Conservation (phyloP, 2,113 vertebrate genomes). For the Phyllostomus discolor region DNA sequence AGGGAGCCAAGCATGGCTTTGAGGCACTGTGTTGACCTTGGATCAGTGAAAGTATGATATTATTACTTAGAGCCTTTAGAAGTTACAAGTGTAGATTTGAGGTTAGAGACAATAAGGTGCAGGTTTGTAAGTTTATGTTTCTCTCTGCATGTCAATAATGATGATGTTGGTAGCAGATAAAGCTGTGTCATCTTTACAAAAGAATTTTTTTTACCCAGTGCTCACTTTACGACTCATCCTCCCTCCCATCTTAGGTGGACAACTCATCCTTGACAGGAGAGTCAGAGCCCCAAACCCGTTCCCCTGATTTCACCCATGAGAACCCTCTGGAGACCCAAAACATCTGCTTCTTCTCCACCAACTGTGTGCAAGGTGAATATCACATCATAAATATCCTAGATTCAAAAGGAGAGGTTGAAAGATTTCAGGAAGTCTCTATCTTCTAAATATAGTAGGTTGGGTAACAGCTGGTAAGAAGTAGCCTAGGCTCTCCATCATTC, state of each 20-base stretch:
- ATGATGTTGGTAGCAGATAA: not conserved
- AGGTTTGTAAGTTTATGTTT: not conserved
- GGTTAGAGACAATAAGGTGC: not conserved
- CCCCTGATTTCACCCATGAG: conserved; percentile 88
- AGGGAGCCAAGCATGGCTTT: not conserved
- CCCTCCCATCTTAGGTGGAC: conserved; percentile 84
- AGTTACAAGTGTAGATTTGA: not conserved
- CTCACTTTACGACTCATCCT: not conserved
- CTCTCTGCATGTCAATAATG: not conserved
- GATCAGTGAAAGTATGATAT: conserved; percentile 76
- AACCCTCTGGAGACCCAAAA: conserved; percentile 94
- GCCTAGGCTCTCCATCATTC: not conserved
- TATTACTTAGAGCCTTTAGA: conserved; percentile 69
- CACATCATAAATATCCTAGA: not conserved
- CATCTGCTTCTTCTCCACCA: conserved; percentile 95
- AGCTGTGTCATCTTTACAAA: not conserved
- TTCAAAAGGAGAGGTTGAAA: not conserved
- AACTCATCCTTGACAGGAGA: conserved; percentile 94
- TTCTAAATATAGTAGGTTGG: not conserved
- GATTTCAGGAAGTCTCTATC: not conserved
- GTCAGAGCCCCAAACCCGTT: conserved; percentile 91
- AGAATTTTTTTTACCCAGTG: not conserved
- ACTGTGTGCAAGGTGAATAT: conserved; percentile 92
- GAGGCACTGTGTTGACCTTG: not conserved
- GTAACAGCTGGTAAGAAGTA: not conserved